Evolutionary conservation across 2,113 vertebrate species (phyloP), one percentile per base, ranked within the genome.

Genomic region (Numenius arquata): DNA sequence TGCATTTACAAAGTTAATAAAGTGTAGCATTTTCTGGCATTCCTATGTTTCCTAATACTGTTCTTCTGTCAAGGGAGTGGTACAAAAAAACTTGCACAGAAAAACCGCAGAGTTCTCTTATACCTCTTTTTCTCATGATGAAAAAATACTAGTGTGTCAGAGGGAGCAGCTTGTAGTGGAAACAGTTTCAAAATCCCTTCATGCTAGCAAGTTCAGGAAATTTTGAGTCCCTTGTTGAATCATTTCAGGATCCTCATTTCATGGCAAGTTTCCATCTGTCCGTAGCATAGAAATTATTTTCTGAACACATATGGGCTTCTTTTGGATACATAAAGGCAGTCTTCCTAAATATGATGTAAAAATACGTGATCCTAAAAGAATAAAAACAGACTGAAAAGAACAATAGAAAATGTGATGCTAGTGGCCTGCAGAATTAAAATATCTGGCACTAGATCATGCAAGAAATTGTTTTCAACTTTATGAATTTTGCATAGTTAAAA

Each of bases 181-280:
- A 89, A 66, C 45, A 32, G 40, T 85, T 95, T 85, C 52, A 80
- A 75, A 93, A 85, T 79, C 34, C 27, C 25, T 62, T 73, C 25
- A 9, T 30, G 11, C 16, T 61, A 65, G 6, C 20, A 73, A 76
- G 58, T 62, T 94, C 16, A 83, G 62, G 56, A 78, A 87, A 68
- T 76, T 40, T 74, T 73, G 14, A 43, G 32, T 78, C 26, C 12
- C 53, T 45, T 43, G 3, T 71, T 88, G 81, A 68, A 58, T 72
- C 40, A 14, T 62, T 87, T 48, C 71, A 85, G 29, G 15, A 82
- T 88, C 32, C 20, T 65, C 11, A 58, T 65, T 88, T 95, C 62
- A 52, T 75, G 81, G 32, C 48, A 72, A 41, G 6, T 52, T 90
- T 90, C 70, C 21, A 12, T 50, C 47, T 80, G 75, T 10, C 72